These are phyloP conservation scores for Oscheius sp. DNA, from an alignment of 2,888 invertebrate species.

Conservation along the genomic window DNA sequence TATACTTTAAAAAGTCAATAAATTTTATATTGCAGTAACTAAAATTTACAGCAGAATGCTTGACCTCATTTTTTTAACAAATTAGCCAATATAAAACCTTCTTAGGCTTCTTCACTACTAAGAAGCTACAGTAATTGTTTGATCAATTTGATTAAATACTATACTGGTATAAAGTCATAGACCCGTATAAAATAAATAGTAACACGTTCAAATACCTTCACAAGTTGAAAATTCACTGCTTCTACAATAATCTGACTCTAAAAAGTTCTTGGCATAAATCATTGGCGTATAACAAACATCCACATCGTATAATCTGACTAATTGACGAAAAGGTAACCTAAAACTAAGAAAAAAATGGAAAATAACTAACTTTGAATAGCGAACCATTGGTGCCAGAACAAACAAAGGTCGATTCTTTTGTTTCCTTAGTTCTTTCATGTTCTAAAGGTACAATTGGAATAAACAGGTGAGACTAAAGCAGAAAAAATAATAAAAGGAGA, in stretches of 20 bases:
- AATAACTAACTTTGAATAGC: conserved; percentile 83
- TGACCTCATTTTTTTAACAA: too few species aligned
- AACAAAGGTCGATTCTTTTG: conserved; percentile 51
- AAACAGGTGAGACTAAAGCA: too few species aligned
- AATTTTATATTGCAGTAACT: too few species aligned
- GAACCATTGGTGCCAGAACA: conserved; percentile 87
- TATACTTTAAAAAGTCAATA: too few species aligned
- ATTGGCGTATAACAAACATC: conserved; percentile 93
- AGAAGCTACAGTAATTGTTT: too few species aligned
- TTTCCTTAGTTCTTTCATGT: neutral
- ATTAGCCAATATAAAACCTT: too few species aligned
- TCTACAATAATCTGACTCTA: conserved; percentile 86
- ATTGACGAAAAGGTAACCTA: conserved; percentile 81
- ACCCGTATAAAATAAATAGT: neutral
- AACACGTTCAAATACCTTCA: conserved; percentile 61
- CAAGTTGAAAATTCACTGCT: conserved; percentile 73
- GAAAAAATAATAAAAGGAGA: too few species aligned
- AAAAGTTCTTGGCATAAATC: conserved; percentile 92
- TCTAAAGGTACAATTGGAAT: neutral
- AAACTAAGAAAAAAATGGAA: conserved; percentile 34
- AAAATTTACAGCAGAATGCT: too few species aligned
- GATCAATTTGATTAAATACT: too few species aligned
- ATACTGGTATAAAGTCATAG: too few species aligned
- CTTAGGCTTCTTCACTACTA: too few species aligned
- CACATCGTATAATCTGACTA: conserved; percentile 83